Evolutionary conservation across 2,888 invertebrate genomes (phyloP).

Genomic region (Rhimphoctona megacephalus): DNA sequence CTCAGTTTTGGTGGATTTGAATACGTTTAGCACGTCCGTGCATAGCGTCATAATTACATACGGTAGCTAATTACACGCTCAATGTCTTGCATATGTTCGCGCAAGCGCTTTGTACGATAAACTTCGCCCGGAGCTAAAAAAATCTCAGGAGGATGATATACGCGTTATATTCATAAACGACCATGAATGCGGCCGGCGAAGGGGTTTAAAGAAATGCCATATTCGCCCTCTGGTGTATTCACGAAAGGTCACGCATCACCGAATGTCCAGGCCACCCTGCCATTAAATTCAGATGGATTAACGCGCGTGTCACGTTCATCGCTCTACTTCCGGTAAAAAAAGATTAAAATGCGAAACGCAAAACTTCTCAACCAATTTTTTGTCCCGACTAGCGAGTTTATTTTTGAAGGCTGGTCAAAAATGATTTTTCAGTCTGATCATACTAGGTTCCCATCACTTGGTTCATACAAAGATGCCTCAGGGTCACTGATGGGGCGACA

Average conservation of each 20-base stretch:
- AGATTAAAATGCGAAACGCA: not conserved
- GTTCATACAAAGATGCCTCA: not conserved
- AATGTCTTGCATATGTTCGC: slow-evolving; percentile 10
- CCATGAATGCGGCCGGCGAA: slow-evolving; percentile 61
- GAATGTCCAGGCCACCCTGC: not conserved
- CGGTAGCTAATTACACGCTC: slow-evolving; percentile 55
- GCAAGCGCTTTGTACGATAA: slow-evolving; percentile 15
- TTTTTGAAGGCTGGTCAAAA: not conserved
- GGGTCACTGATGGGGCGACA: not conserved
- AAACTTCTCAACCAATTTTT: not conserved
- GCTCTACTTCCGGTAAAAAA: not conserved
- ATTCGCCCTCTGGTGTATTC: slow-evolving; percentile 54
- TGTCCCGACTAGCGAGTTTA: not conserved
- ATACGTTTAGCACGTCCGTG: slow-evolving; percentile 6
- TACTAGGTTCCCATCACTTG: not conserved
- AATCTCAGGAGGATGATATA: slow-evolving; percentile 31
- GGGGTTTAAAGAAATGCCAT: not conserved
- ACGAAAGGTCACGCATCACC: slow-evolving; percentile 35
- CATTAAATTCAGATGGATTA: not conserved
- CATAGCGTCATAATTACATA: slow-evolving; percentile 67
- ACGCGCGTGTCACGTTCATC: not conserved
- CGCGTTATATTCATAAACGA: slow-evolving; percentile 67
- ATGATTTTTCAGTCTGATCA: not conserved
- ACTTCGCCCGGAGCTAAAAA: not conserved
- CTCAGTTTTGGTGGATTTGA: not conserved